Conservation (phyloP, 2,113 vertebrate species). For the Stomatorhinus ivindoensis region DNA sequence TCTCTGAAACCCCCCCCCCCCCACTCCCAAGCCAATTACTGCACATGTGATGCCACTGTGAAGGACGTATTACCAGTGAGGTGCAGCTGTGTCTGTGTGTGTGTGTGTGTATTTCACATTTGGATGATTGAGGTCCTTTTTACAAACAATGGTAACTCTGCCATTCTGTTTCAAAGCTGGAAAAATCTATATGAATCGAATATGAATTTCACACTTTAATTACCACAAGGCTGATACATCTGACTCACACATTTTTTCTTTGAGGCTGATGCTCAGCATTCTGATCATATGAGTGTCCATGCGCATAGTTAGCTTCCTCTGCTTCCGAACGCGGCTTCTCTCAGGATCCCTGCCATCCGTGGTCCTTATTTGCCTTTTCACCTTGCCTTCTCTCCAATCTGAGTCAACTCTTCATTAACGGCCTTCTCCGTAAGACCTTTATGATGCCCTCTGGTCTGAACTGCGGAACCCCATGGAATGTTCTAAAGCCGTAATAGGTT, state of each 20-base stretch:
- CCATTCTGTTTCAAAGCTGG: background rate
- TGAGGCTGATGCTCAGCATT: background rate
- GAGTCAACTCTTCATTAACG: constrained; percentile 38
- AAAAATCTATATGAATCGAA: background rate
- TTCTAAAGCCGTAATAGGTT: constrained; percentile 69
- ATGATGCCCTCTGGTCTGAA: constrained; percentile 64
- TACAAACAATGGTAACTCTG: background rate
- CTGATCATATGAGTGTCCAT: background rate
- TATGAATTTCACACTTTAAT: background rate
- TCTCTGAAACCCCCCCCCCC: background rate
- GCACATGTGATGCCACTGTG: constrained; percentile 21
- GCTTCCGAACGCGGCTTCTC: background rate
- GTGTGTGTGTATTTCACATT: background rate
- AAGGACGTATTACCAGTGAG: constrained; percentile 15
- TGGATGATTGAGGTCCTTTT: background rate
- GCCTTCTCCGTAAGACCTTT: constrained; percentile 48
- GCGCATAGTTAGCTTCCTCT: background rate
- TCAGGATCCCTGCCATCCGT: background rate
- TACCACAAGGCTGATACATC: background rate
- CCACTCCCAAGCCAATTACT: constrained; percentile 20
- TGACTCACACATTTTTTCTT: background rate
- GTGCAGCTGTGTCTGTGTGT: background rate
- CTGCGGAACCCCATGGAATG: constrained; percentile 65
- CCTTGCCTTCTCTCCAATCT: constrained; percentile 40
- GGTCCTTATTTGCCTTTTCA: constrained; percentile 40